Percentiles rank a stretch among this genome's conserved stretches.
Conservation (phyloP, 2,113 vertebrate species). For the Odobenus rosmarus region DNA sequence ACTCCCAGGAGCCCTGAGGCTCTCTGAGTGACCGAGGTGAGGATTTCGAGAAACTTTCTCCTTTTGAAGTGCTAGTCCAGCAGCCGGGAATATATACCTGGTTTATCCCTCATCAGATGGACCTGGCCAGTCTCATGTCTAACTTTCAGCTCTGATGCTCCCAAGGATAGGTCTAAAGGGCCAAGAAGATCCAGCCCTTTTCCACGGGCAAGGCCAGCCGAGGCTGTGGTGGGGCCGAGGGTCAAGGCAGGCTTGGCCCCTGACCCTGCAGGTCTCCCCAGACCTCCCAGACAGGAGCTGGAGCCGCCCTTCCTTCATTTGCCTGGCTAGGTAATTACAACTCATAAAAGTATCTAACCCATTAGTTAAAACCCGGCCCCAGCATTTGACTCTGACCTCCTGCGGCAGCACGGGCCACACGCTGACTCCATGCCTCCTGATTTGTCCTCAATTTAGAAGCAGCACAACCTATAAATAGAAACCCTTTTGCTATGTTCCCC, state of each 20-base stretch:
- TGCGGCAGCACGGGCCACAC: neutral
- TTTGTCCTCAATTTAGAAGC: conserved; percentile 78
- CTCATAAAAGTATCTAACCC: conserved; percentile 60
- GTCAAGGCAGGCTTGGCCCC: neutral
- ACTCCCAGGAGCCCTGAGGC: neutral
- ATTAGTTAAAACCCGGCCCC: conserved; percentile 62
- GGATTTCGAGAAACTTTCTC: neutral
- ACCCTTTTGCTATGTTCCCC: conserved; percentile 67
- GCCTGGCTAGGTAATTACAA: conserved; percentile 63
- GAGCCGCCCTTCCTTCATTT: conserved; percentile 52
- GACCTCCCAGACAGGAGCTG: neutral
- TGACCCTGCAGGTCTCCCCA: neutral
- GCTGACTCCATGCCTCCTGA: conserved; percentile 56
- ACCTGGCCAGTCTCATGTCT: neutral
- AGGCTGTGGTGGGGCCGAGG: neutral
- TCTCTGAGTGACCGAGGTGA: neutral
- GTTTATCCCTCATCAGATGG: neutral
- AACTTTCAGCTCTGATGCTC: neutral
- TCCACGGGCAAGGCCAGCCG: neutral
- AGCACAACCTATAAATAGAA: conserved; percentile 79
- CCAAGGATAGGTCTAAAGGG: neutral
- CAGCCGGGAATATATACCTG: neutral
- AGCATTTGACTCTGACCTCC: conserved; percentile 66
- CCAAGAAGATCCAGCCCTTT: neutral
- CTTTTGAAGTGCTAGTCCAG: neutral